Conservation (phyloP, 2,888 invertebrate genomes). For the Eupithecia inturbata region DNA sequence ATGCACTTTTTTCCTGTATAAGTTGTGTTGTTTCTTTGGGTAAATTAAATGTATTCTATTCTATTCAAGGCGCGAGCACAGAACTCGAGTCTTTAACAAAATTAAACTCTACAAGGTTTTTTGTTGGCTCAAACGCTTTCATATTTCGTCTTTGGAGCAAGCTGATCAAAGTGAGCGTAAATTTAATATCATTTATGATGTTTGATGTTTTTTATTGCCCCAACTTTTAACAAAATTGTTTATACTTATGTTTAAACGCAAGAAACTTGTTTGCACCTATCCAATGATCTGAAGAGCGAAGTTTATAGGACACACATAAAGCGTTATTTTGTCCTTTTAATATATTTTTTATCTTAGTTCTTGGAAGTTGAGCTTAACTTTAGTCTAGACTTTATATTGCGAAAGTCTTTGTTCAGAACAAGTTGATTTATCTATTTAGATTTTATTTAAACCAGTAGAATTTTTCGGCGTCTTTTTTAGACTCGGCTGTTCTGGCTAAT, state of each 20-base stretch:
- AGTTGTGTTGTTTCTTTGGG: too few relatives aligned
- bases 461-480: neutral
- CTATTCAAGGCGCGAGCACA: slow-evolving; percentile 1
- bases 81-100: slow-evolving; percentile 3
- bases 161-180: neutral
- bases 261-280: neutral
- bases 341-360: neutral
- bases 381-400: neutral
- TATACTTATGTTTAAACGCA: neutral
- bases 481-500: neutral
- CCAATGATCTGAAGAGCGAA: neutral
- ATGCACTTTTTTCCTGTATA: too few relatives aligned
- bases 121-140: slow-evolving; percentile 10
- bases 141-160: neutral
- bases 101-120: neutral
- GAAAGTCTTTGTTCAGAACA: neutral
- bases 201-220: neutral
- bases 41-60: too few relatives aligned
- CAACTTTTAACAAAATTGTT: neutral
- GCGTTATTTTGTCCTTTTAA: neutral
- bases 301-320: neutral
- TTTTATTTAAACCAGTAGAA: neutral
- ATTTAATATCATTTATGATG: neutral
- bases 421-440: neutral
- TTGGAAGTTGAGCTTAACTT: neutral